Evolutionary conservation across 2,888 invertebrate genomes (phyloP), one percentile per base, ranked within the genome.

Genomic region (Schizotus pectinicornis): DNA sequence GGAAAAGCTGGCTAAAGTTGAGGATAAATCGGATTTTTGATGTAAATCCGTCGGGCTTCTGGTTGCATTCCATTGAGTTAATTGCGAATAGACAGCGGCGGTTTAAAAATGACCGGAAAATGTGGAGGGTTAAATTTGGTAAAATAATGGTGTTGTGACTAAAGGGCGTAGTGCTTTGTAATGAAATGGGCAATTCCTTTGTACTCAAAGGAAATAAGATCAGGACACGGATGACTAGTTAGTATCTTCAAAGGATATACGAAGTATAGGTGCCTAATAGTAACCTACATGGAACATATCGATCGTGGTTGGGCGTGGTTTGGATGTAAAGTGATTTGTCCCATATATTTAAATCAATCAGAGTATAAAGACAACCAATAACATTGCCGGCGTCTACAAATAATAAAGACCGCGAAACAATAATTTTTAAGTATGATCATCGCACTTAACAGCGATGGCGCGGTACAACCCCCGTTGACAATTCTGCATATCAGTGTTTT

Each of bases 251-350:
- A 72, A 72, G 67, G 67, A 63, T 47, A 45, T 41, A 47, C 45
- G 50, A 58, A 54, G 49, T 54, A 45, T 47, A 64, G 64, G 65
- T 73, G 22, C 22, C 22, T 22, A 22, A 68, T 69, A 72, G 69
- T 74, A 74, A 71, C 72, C 71, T 72, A 72, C 68, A 69, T 73
- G 70, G 67, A 64, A 69, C 65, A 70, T 74, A 75, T 76, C 70
- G 75, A 76, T 76, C 74, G 69, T 36, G 31, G 66, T 67, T 69
- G 74, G 75, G 74, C 73, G 75, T 75, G 74, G 74, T 67, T 68
- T 73, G 67, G 61, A 33, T 62, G 48, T 62, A 62, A 59, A 63
- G 67, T 65, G 63, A 68, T 69, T 63, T 71, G 66, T 50, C 67
- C 71, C 68, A 65, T 66, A 69, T 71, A 69, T 69, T 67, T 56